Percentiles rank a stretch among this genome's conserved stretches.
These are phyloP conservation scores for Aphrophora alni DNA, from an alignment of 2,888 invertebrate species.

Conservation along the genomic window DNA sequence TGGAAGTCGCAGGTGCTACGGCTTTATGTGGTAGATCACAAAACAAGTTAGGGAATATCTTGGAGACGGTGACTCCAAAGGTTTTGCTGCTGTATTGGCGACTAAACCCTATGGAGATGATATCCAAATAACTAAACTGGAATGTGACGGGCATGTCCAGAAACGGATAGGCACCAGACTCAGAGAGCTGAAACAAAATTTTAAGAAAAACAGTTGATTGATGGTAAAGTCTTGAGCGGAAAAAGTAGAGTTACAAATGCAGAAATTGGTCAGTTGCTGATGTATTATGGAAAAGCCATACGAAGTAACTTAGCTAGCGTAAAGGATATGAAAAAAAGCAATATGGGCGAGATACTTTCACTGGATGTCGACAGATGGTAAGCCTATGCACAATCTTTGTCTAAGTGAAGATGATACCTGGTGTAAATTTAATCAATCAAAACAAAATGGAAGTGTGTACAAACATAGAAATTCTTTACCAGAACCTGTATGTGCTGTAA, in stretches of 20 bases:
- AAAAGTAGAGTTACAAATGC: slow-evolving; percentile 29
- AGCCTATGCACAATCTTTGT: slow-evolving; percentile 35
- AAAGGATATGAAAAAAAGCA: slow-evolving; percentile 35
- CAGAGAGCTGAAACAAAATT: too few species aligned
- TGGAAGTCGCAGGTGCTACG: slow-evolving; percentile 37
- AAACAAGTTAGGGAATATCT: slow-evolving; percentile 21
- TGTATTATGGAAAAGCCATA: slow-evolving; percentile 42
- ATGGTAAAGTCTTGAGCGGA: slow-evolving; percentile 34
- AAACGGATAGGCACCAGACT: slow-evolving; percentile 22
- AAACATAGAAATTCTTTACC: neutral
- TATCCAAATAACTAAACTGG: neutral
- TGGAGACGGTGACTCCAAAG: too few species aligned
- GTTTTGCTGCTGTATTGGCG: too few species aligned
- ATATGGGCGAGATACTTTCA: slow-evolving; percentile 42
- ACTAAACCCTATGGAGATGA: slow-evolving; percentile 29
- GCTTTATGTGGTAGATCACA: slow-evolving; percentile 32
- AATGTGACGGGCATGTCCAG: too few species aligned
- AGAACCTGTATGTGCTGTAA: neutral
- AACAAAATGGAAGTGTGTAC: neutral
- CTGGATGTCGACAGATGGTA: slow-evolving; percentile 36
- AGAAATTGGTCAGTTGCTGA: slow-evolving; percentile 25
- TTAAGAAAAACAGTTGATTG: slow-evolving; percentile 25
- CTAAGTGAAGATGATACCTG: slow-evolving; percentile 29
- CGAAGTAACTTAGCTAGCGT: slow-evolving; percentile 27
- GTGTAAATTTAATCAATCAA: slow-evolving; percentile 32